Evolutionary conservation across 2,888 invertebrate genomes (phyloP).

Genomic region (Ophion costatus): DNA sequence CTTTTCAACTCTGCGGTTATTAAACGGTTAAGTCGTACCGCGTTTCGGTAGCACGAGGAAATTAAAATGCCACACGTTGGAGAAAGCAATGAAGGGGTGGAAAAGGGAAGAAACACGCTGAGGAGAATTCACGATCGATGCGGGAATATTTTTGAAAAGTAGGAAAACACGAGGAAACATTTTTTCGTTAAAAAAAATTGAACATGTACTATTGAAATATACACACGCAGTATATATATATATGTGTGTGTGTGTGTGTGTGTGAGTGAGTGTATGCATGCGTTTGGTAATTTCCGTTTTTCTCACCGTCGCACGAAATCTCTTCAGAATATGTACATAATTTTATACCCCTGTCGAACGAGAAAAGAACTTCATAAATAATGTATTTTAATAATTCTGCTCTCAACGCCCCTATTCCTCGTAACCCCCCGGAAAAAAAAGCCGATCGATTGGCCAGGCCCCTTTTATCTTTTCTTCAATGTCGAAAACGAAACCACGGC

Average conservation of each 20-base stretch:
- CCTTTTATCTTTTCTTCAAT: slow-evolving; percentile 70
- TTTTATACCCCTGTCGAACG: slow-evolving; percentile 72
- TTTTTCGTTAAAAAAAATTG: slow-evolving; percentile 23
- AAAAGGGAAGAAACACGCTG: background rate
- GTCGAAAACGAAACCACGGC: slow-evolving; percentile 28
- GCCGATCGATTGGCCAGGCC: slow-evolving; percentile 76
- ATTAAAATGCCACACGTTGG: background rate
- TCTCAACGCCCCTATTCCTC: slow-evolving; percentile 40
- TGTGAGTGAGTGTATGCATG: background rate
- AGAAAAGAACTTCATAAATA: slow-evolving; percentile 53
- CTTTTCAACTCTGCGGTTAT: slow-evolving; percentile 19
- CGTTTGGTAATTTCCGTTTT: slow-evolving; percentile 37
- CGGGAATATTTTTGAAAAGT: background rate
- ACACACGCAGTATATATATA: background rate
- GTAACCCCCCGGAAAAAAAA: background rate
- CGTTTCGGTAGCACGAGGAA: background rate
- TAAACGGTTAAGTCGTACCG: background rate
- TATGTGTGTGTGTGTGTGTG: too few species aligned
- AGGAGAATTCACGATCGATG: background rate
- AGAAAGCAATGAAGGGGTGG: background rate
- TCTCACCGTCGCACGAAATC: slow-evolving; percentile 56
- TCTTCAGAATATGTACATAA: slow-evolving; percentile 70
- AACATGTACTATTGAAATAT: slow-evolving; percentile 18
- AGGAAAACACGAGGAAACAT: background rate
- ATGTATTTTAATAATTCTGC: slow-evolving; percentile 76